Evolutionary conservation across 2,888 invertebrate genomes (phyloP), one percentile per base, ranked within the genome.

Genomic region (Tenthredo scrophulariae): DNA sequence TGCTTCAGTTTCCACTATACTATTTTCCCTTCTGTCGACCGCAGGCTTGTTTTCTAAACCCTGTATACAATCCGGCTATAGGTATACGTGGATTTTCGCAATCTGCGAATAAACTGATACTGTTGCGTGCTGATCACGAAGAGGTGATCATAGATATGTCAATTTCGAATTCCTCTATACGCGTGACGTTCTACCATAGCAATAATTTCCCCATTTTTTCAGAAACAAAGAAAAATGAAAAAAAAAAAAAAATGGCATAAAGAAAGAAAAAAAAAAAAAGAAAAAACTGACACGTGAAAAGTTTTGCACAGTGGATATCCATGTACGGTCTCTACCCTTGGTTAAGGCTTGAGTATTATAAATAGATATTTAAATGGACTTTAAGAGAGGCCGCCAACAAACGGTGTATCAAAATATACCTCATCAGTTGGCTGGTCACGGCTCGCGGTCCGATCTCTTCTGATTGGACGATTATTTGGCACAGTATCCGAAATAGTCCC

Each of bases 401-500:
- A 80, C 80, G 77, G 29, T 33, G 80, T 80, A 80, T 80, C 80
- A 80, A 58, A 80, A 80, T 80, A 80, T 80, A 80, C 62, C 58
- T 37, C 29, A 43, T 50, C 29, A 62, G 58, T 54, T 80, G 62
- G 62, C 80, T 80, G 80, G 80, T 80, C 80, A 62, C 80, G 80
- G 80, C 80, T 80, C 58, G 58, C 62, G 80, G 37, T 80, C 80
- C 13, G 80, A 62, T 80, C 58, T 80, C 37, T 29, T 10, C 80
- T 80, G 80, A 80, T 80, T 80, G 80, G 80, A n/a, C 22, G 62
- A 80, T 80, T 80, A 80, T 80, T 80, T 80, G 80, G 80, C 80
- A 80, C 80, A 40, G 40, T 40, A 62, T 80, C 80, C 80, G 26
- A 80, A 80, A 80, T 62, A 62, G 37, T 62, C 80, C 80, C 77